Evolutionary conservation across 2,888 invertebrate species (phyloP).

Genomic region (Pseudanteris insignis): DNA sequence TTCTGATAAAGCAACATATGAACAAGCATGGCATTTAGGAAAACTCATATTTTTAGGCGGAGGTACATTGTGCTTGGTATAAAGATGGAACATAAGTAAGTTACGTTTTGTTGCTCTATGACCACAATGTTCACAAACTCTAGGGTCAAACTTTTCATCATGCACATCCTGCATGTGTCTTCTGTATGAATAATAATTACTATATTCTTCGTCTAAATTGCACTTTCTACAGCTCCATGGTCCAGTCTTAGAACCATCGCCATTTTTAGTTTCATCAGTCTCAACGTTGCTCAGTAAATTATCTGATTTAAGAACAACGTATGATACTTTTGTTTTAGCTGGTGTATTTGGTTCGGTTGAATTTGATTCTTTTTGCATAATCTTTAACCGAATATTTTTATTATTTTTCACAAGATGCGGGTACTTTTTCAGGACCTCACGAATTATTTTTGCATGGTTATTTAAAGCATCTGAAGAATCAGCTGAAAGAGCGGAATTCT

Average conservation of each 20-base stretch:
- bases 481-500: slow-evolving; percentile 43
- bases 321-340: slow-evolving; percentile 66
- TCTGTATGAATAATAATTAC: slow-evolving; percentile 81
- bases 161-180: slow-evolving; percentile 85
- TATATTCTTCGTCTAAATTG: slow-evolving; percentile 71
- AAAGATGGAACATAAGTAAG: slow-evolving; percentile 80
- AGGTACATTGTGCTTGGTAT: slow-evolving; percentile 79
- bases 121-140: slow-evolving; percentile 87
- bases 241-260: slow-evolving; percentile 69
- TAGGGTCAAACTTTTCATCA: slow-evolving; percentile 78
- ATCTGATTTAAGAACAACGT: slow-evolving; percentile 68
- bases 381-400: slow-evolving; percentile 87
- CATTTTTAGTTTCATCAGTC: slow-evolving; percentile 50
- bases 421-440: slow-evolving; percentile 87
- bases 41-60: slow-evolving; percentile 78
- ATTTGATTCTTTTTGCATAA: slow-evolving; percentile 73
- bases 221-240: slow-evolving; percentile 86
- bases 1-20: slow-evolving; percentile 79
- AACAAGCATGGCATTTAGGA: slow-evolving; percentile 81
- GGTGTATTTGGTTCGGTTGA: slow-evolving; percentile 54
- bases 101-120: slow-evolving; percentile 78
- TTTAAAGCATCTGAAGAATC: slow-evolving; percentile 57
- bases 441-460: slow-evolving; percentile 87
- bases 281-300: slow-evolving; percentile 54
- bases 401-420: slow-evolving; percentile 87